Evolutionary conservation across 1,140 invertebrate genomes (phyloP), one percentile per base, ranked within the genome.

Genomic region (Cotesia chilonis): DNA sequence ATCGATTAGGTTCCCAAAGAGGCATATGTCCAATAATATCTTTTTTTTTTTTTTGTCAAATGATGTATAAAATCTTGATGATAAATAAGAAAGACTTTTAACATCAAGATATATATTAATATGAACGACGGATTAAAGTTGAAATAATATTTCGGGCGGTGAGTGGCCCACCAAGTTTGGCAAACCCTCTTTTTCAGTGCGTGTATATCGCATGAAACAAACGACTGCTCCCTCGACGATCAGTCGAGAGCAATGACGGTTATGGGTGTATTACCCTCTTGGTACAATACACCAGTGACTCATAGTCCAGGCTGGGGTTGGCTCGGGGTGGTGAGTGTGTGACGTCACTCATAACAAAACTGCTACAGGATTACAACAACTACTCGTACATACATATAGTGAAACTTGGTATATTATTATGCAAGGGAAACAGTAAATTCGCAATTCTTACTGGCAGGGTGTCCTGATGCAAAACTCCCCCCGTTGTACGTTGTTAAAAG

Each of bases 301-400:
- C 83, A 84, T 80, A 65, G 17, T 55, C 76, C 74, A 69, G 66
- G 65, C 63, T 79, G 71, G 72, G 68, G 67, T 68, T 76, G 65
- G 61, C 76, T 79, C 79, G 74, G 70, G 54, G 14, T 36, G 17
- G 14, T 14, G 51, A 28, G 20, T 47, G 41, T 71, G 36, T 57
- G 79, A 82, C 81, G 81, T 82, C 81, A 83, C 75, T 74, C 77
- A 10, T 35, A 20, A 35, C 41, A 10, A 55, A 68, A 68, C 52
- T 5, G 28, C 63, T 67, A 37, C 64, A 52, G 4, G 54, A 55
- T 5, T 55, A 55, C n/a, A n/a, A 14, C 12, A n/a, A 55, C 54
- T 55, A 55, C 54, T 17, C 38, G 38, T 41, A 41, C 9, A 41
- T 41, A 41, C 38, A 47, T 47, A 47, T 47, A 47, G 41, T 47